Evolutionary conservation across 2,888 invertebrate species (phyloP).

Genomic region (Sinodicranocentrus sp.): DNA sequence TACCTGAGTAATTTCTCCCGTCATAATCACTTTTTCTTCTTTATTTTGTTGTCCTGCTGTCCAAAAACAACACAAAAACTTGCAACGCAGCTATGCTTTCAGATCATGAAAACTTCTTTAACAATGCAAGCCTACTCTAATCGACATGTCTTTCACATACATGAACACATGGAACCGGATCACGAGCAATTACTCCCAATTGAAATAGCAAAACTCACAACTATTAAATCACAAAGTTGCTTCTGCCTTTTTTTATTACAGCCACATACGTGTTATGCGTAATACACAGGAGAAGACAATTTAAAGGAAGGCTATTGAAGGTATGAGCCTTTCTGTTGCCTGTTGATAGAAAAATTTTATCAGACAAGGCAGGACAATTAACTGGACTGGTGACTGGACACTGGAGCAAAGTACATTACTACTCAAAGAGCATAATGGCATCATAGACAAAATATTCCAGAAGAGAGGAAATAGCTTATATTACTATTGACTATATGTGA

Average conservation of each 20-base stretch:
- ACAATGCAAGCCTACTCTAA: background rate
- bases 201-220: constrained; percentile 48
- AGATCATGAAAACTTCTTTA: background rate
- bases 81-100: background rate
- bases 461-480: too few species aligned
- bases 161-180: constrained; percentile 45
- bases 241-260: constrained; percentile 5
- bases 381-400: constrained; percentile 22
- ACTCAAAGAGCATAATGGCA: too few species aligned
- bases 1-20: constrained; percentile 45
- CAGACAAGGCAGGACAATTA: constrained; percentile 32
- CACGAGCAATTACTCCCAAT: constrained; percentile 54
- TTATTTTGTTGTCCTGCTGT: constrained; percentile 33
- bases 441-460: too few species aligned
- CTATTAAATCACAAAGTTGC: constrained; percentile 47
- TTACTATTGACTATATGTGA: too few species aligned
- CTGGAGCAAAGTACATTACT: too few species aligned
- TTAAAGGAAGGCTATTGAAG: background rate
- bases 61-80: background rate
- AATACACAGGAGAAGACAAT: background rate
- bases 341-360: constrained; percentile 56
- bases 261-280: constrained; percentile 8
- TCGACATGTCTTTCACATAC: background rate
- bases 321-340: background rate
- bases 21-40: constrained; percentile 56